Evolutionary conservation across 2,113 vertebrate genomes (phyloP).

Genomic region (Bambusicola thoracicus): DNA sequence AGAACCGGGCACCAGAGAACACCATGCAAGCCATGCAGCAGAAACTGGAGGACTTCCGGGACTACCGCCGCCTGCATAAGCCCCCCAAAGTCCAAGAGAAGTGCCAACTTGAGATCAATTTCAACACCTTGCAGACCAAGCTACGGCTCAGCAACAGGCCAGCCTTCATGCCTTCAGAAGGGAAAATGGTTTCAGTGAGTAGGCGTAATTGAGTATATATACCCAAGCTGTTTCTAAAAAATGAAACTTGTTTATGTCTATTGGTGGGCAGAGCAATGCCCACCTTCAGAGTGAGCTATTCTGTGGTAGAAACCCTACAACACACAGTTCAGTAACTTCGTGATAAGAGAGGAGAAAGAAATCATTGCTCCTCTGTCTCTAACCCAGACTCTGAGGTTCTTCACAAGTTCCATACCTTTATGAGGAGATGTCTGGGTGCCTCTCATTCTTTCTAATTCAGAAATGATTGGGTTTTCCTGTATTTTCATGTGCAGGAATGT

Average conservation of each 20-base stretch:
- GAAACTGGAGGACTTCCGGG: constrained; percentile 97
- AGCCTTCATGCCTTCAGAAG: constrained; percentile 98
- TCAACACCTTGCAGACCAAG: constrained; percentile 99
- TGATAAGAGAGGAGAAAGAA: background rate
- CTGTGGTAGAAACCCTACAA: background rate
- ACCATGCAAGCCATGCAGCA: constrained; percentile 99
- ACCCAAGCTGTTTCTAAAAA: background rate
- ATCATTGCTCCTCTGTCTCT: background rate
- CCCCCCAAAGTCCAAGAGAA: constrained; percentile 98
- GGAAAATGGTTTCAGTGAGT: constrained; percentile 96
- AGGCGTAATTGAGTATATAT: accelerated
- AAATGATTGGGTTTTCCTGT: background rate
- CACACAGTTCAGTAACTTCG: background rate
- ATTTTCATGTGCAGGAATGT: background rate
- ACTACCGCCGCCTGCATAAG: constrained; percentile 96
- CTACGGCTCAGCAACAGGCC: constrained; percentile 97
- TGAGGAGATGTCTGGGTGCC: background rate
- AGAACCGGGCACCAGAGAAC: constrained; percentile 93
- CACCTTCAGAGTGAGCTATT: background rate
- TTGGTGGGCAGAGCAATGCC: background rate
- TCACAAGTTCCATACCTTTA: background rate
- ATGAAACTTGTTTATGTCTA: accelerated
- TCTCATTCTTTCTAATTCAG: background rate
- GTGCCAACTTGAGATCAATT: constrained; percentile 99
- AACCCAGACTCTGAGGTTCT: background rate